Conservation (phyloP, 2,797 vertebrate species). For the Pseudochirops corinnae region DNA sequence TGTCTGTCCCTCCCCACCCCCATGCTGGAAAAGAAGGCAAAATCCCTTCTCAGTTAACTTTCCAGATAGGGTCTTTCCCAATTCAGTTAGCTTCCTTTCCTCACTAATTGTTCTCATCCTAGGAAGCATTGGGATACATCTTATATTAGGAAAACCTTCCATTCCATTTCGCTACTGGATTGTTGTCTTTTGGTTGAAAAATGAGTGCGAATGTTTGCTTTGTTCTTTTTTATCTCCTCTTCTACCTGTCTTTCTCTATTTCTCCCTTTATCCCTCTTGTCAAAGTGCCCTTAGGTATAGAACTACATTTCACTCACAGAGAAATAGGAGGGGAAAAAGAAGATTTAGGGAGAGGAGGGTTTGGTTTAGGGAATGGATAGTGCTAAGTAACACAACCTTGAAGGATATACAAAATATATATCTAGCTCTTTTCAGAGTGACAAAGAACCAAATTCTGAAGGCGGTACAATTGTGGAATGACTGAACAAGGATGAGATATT, state of each 20-base stretch:
- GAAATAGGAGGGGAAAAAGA: not conserved
- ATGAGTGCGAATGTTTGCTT: not conserved
- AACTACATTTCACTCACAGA: not conserved
- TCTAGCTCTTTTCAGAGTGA: not conserved
- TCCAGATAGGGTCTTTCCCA: not conserved
- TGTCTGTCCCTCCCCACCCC: not conserved
- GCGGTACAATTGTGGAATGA: not conserved
- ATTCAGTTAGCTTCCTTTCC: not conserved
- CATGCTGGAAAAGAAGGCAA: not conserved
- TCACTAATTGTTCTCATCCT: not conserved
- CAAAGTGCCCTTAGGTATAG: not conserved
- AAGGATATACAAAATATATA: not conserved
- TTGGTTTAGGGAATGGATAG: not conserved
- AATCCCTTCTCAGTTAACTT: not conserved
- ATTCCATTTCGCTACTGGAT: not conserved
- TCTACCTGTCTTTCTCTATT: not conserved
- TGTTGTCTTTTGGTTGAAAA: constrained; percentile 10
- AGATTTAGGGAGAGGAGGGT: not conserved
- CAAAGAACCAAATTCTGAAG: not conserved
- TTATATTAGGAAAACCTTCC: not conserved
- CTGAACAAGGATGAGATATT: not conserved
- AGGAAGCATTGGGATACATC: not conserved
- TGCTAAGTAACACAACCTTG: not conserved
- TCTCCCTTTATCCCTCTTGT: not conserved
- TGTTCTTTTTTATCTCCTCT: constrained; percentile 15